Conservation (phyloP, 2,797 vertebrate species). For the Poeciliopsis paucimaculata region DNA sequence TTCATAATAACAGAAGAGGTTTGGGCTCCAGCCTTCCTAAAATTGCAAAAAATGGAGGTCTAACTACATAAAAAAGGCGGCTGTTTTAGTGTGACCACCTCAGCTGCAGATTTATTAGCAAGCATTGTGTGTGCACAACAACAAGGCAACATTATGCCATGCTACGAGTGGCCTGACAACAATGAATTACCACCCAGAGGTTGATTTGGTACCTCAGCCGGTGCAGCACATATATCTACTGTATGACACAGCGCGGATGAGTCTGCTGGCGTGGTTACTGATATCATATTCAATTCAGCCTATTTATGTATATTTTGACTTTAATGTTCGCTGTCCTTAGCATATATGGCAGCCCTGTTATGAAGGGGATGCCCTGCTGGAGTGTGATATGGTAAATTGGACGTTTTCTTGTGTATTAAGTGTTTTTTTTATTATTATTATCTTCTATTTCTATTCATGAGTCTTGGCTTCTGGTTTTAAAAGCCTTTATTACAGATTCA, state of each 20-base stretch:
- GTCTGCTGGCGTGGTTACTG: slow-evolving; percentile 71
- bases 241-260: slow-evolving; percentile 64
- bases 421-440: slow-evolving; percentile 60
- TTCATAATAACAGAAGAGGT: neutral
- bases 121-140: slow-evolving; percentile 40
- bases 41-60: neutral
- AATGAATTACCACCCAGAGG: slow-evolving; percentile 68
- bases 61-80: slow-evolving; percentile 11
- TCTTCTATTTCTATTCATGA: slow-evolving; percentile 78
- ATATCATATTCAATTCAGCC: slow-evolving; percentile 71
- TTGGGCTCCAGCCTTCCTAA: neutral
- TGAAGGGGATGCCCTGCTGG: slow-evolving; percentile 74
- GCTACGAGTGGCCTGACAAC: slow-evolving; percentile 68
- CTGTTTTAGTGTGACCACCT: slow-evolving; percentile 20
- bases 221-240: slow-evolving; percentile 70
- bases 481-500: slow-evolving; percentile 73
- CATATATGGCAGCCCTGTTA: slow-evolving; percentile 74
- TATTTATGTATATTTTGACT: slow-evolving; percentile 75
- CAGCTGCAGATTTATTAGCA: slow-evolving; percentile 39
- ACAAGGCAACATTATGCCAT: slow-evolving; percentile 63
- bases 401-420: slow-evolving; percentile 83
- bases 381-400: slow-evolving; percentile 83
- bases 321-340: slow-evolving; percentile 80
- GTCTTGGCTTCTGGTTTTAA: slow-evolving; percentile 59
- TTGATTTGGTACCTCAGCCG: slow-evolving; percentile 70